Evolutionary conservation across 2,888 invertebrate species (phyloP), one percentile per base, ranked within the genome.

Genomic region (Chelonus formosanus): DNA sequence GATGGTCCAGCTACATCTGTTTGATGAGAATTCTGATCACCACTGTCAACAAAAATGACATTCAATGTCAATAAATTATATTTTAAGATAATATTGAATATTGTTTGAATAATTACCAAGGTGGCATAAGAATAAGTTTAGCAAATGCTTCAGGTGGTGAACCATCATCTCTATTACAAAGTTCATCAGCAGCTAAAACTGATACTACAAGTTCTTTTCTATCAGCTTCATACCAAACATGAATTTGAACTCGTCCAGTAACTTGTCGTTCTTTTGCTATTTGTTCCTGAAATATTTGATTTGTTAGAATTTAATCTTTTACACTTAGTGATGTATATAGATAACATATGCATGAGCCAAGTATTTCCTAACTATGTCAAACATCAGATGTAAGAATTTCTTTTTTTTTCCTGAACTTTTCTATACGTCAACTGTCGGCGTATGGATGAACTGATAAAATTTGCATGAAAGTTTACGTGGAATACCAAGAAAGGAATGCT

Each of bases 201-300:
- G 94, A 92, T 35, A 96, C 93, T 6, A 93, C 91, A 65, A 96
- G 86, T 78, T 95, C 94, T 75, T 89, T 90, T 67, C 93, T 88
- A 77, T 94, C 94, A 67, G 91, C 90, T 80, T 95, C 93, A 86
- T 95, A 95, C 91, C 93, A 94, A 63, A 96, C 91, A 83, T 96
- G 95, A 72, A 96, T 89, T 85, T 95, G 94, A 45, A 96, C 90
- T 32, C 95, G 89, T 52, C 94, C 94, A 35, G 90, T 89, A 65
- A 91, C 90, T 74, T 89, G 90, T 70, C 92, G 89, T 84, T 93
- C 92, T 68, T 90, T 88, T n/a, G 89, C 89, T 71, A 90, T 85
- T 87, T 91, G 91, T 82, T 91, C 91, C 91, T 91, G 83, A 61
- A 85, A 84, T 53, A 71, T 71, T 52, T 40, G 56, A 55, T 31